Base-by-base conservation (phyloP, 2,797 vertebrate genomes). In the Propithecus deckenii region DNA sequence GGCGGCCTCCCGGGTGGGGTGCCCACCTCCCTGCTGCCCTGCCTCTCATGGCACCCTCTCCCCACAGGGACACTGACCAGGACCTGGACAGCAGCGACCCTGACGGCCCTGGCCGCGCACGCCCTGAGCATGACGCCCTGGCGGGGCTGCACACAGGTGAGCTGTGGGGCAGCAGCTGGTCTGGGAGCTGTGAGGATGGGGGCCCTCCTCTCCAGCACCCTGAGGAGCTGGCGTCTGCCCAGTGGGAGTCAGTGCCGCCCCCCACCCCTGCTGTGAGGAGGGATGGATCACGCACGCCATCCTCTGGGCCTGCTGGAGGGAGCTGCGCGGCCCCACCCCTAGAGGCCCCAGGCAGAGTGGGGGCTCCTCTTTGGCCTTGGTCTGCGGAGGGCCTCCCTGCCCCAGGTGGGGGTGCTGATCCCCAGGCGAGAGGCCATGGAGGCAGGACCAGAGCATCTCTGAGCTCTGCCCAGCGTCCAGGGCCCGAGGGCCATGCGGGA, bases 1-100 rank as follows among this genome's bases (percentile, higher is more conserved):
- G 72, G 35, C 0, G 3, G 25, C 55, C 35, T 28, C 23, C 7
- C 6, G 13, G n/a, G 85, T 17, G 28, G 22, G n/a, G 38, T 8
- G 10, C 23, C 38, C 28, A 12, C 43, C 81, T 63, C 59, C 63
- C 76, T 95, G 89, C 38, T 9, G 3, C 41, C 57, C 23, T 46
- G 32, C 28, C 52, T 18, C 20, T 98, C 94, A 96, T 32, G 50
- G 48, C 0, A 8, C 72, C 75, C 0, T 89, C 72, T 63, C 88
- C 50, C 59, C 38, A 43, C 98, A 99, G 99, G 98, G 99, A 99
- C 86, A 95, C 98, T 0, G 99, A 99, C 72, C 99, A 99, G 63
- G 99, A 99, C n/a, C 98, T 99, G 94, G 99, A 99, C 1, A 97
- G 98, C 1, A 98, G 98, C 0, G 99, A 99, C 85, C 98, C 98